Base-by-base conservation (phyloP, 2,888 invertebrate genomes). In the Hipparchia semele region DNA sequence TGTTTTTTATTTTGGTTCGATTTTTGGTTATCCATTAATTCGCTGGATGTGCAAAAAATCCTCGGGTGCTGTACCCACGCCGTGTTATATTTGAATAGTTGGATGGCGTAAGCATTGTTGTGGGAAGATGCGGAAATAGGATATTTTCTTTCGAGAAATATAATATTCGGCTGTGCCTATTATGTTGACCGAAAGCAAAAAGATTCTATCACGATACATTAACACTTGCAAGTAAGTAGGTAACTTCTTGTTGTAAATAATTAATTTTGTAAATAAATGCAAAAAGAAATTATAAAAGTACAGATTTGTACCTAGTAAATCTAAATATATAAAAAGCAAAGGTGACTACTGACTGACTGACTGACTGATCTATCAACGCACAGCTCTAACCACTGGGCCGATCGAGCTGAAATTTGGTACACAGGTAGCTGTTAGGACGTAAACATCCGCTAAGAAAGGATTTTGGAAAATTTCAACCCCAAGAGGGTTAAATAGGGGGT, bases 61-160 rank as follows among this genome's bases (percentile, higher is more conserved):
- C 81, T 84, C 84, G 87, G 90, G 87, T 87, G 53, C 53, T 53
- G 87, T 86, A 86, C 89, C 84, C 84, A 87, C 88, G 88, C 86
- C 85, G 87, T 84, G 83, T 83, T 77, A 80, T 92, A 93, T 94
- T 93, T 94, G 92, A 93, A 94, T 94, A 92, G 94, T 90, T 90
- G 80, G 87, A 85, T 88, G 89, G 90, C 87, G 89, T 85, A 84
- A 85, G 86, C 90, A 93, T 94, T 94, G 94, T 94, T 93, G 85
- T 87, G 87, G 86, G 91, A 91, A 93, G 93, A 94, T 94, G 92
- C 94, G 94, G 94, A 94, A 94, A 94, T 94, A 87, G 92, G 94
- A 94, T 94, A 94, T 94, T 94, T 94, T 94, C 94, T 94, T 94
- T 88, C 92, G 87, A 88, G 94, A 87, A 94, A 94, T 92, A 92